These are phyloP conservation scores for Latrodectus geometricus DNA, from an alignment of 1,140 invertebrate species.

Conservation along the genomic window DNA sequence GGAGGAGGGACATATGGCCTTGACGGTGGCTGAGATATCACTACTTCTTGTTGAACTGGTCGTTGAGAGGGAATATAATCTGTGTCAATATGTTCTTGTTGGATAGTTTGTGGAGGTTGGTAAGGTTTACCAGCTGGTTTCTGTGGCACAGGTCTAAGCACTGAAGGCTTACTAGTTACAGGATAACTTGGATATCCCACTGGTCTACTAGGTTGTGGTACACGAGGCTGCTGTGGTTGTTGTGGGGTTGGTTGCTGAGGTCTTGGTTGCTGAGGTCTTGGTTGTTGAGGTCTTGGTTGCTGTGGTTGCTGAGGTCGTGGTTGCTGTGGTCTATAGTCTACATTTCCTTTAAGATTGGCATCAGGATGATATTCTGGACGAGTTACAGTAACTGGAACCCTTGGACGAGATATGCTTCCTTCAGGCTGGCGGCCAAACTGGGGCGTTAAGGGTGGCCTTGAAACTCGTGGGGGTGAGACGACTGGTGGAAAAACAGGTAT, in stretches of 20 bases:
- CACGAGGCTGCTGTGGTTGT: conserved; percentile 2
- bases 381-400: background rate
- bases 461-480: conserved; percentile 35
- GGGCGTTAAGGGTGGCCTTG: conserved; percentile 39
- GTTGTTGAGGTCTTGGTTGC: conserved; percentile 9
- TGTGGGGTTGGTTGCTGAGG: conserved; percentile 33
- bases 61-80: conserved; percentile 42
- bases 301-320: conserved; percentile 19
- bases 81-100: conserved; percentile 52
- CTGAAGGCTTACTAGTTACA: conserved; percentile 18
- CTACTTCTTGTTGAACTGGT: background rate
- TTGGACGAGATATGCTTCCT: conserved; percentile 17
- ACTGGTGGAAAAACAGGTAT: conserved; percentile 51
- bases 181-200: conserved; percentile 38
- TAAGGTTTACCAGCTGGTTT: conserved; percentile 30
- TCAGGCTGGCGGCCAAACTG: conserved; percentile 32
- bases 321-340: conserved; percentile 8
- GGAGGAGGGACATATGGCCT: conserved; percentile 8
- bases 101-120: conserved; percentile 35
- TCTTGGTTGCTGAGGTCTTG: conserved; percentile 32
- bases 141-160: background rate
- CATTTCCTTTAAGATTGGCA: conserved; percentile 45
- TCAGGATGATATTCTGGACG: conserved; percentile 44
- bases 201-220: background rate
- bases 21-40: background rate